phyloP scores from a whole-genome alignment of 2,888 invertebrate genomes.

The Mongoloraphidia duomilia region DNA sequence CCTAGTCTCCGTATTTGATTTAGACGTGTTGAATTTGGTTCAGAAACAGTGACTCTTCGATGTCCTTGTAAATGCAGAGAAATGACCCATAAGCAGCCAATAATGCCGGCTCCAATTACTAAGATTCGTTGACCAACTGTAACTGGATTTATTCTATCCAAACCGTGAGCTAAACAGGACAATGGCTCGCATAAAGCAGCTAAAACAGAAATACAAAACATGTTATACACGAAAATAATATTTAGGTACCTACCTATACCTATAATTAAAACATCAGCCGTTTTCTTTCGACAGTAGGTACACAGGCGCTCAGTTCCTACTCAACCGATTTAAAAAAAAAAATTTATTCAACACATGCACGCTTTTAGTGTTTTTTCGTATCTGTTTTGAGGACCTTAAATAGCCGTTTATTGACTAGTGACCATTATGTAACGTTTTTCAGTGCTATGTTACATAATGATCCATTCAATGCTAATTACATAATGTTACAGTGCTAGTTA shows the following conservation, averaged over 20 bases:
- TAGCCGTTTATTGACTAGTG: no score
- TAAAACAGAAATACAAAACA: conserved; percentile 20
- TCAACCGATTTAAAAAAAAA: no score
- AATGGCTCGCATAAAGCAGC: conserved; percentile 53
- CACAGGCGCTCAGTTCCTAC: no score
- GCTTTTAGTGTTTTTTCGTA: no score
- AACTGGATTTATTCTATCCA: conserved; percentile 45
- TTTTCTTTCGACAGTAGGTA: no score
- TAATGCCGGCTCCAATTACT: conserved; percentile 56
- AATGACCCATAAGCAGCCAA: conserved; percentile 54
- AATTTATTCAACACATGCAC: no score
- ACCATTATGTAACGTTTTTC: no score
- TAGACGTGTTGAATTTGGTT: conserved; percentile 39
- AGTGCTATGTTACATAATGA: no score
- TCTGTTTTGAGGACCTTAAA: no score
- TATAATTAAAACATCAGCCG: no score
- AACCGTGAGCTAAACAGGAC: conserved; percentile 55
- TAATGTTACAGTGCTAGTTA: no score
- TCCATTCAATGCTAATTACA: not conserved
- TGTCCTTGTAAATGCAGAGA: conserved; percentile 53
- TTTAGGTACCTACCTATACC: no score
- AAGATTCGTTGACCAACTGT: conserved; percentile 45
- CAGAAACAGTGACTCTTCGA: conserved; percentile 51
- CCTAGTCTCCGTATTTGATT: conserved; percentile 36
- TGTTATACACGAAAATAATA: not conserved